Base-by-base conservation (phyloP, 2,113 vertebrate species). In the Ctenodactylus gundi region DNA sequence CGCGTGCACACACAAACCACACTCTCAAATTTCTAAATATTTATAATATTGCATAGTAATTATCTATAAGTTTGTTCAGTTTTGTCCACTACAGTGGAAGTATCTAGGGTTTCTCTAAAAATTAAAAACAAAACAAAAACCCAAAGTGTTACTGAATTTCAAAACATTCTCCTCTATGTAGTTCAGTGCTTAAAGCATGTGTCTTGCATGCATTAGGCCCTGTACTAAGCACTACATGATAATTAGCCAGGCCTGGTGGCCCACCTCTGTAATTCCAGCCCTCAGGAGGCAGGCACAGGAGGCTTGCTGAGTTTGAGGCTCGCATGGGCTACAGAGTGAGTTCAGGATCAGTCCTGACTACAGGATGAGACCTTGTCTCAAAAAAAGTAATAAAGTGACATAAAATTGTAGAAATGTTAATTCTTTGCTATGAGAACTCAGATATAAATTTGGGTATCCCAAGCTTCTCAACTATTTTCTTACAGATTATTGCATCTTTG, bases 141-240 rank as follows among this genome's bases (percentile, higher is more conserved):
- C 46, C 7, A 70, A 62, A 93, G 34, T 36, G n/a, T 7, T 75
- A 67, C 0, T 53, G 23, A 85, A 95, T 80, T 76, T 87, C 44
- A 76, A 86, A 85, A 90, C 25, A 90, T 88, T 85, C 44, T 88
- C 88, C 27, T 91, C 51, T 92, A 53, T n/a, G n/a, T n/a, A n/a
- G n/a, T n/a, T n/a, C n/a, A n/a, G n/a, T n/a, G n/a, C n/a, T n/a
- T n/a, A n/a, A n/a, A n/a, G n/a, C n/a, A n/a, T n/a, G n/a, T n/a
- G n/a, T n/a, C n/a, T n/a, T n/a, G n/a, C n/a, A n/a, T n/a, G n/a
- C n/a, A n/a, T n/a, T n/a, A n/a, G n/a, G n/a, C n/a, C n/a, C n/a
- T n/a, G n/a, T n/a, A n/a, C n/a, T n/a, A n/a, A n/a, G n/a, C n/a
- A n/a, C n/a, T n/a, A n/a, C n/a, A n/a, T n/a, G n/a, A n/a, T n/a